Base-by-base conservation (phyloP, 1,140 invertebrate genomes). In the Holcopasites calliopsidis region DNA sequence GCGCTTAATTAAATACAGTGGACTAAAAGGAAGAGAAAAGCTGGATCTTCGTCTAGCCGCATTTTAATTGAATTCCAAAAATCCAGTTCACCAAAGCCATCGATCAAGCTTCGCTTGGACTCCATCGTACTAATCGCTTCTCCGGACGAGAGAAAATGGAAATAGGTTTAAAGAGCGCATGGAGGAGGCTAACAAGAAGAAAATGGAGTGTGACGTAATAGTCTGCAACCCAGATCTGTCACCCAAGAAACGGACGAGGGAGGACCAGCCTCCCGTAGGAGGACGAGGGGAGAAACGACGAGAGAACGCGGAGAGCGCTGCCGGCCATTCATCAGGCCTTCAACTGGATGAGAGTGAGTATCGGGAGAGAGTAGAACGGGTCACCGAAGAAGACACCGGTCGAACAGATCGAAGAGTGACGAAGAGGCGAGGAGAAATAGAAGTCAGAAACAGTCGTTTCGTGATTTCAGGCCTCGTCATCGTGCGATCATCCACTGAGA, bases 191-290 rank as follows among this genome's bases (percentile, higher is more conserved):
- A 13, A 47, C 23, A 50, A 31, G 26, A 61, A 65, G 75, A 58
- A 69, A 64, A 71, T 52, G 49, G 58, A 65, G 55, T 58, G 65
- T 87, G 84, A 87, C 66, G 85, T 73, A 88, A 88, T 33, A 49
- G 62, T 47, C 44, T 44, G 85, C 83, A 90, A 89, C 88, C 89
- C 77, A 90, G 88, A 89, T 89, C 87, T 86, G 89, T 89, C 88
- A 86, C 78, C 73, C 26, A 26, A 50, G 66, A 76, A 40, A 69
- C 44, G 58, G 74, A 72, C 80, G 82, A 86, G 79, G 82, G 78
- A 81, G 81, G 75, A 85, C 84, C 83, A 28, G 61, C 18, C 52
- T 68, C 61, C 58, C n/a, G 44, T 42, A 55, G 40, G 50, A 80
- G 70, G 47, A 42, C 42, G 60, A 77, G 61, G 60, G 60, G 35